Evolutionary conservation across 2,888 invertebrate genomes (phyloP), one percentile per base, ranked within the genome.

Genomic region (Netelia inedita): DNA sequence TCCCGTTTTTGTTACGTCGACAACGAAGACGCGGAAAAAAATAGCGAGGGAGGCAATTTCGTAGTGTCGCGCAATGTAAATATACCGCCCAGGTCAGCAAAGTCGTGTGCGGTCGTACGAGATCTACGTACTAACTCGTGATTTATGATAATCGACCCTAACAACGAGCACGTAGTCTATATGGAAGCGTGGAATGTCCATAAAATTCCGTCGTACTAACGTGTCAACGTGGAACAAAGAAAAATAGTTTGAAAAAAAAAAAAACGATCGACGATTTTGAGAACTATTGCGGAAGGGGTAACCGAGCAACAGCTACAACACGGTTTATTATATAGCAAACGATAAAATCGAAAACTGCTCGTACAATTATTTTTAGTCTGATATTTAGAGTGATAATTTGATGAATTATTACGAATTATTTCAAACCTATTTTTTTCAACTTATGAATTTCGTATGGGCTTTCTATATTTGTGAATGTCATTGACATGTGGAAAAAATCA

Each of bases 1-100:
- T 80, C 59, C 66, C 75, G 72, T 79, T 75, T 43, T 75, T 43
- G 72, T 80, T 75, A 66, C 71, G 71, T 75, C 68, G 72, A 72
- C 55, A 16, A 0, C 55, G 16, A 55, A 8, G 55, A n/a, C 21
- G 57, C 16, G 9, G 57, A 28, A 35, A 59, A 19, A 28, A 46
- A 76, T 41, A 46, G 43, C 8, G 11, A 68, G 69, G n/a, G 61
- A 55, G 59, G 61, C 35, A 57, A 66, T 72, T 75, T 75, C 28
- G 1, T 21, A 5, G 23, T 66, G 57, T 63, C 75, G 65, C 23
- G 57, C 53, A 57, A 71, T 41, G 71, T n/a, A 59, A 79, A 74
- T 75, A 74, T 79, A 21, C 59, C 46, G 2, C 65, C 43, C 21
- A 9, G 14, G 23, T 53, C 55, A n/a, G 35, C 16, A 21, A 16